phyloP scores from a whole-genome alignment of 2,797 vertebrate species.

The Hafferia zeledoni region DNA sequence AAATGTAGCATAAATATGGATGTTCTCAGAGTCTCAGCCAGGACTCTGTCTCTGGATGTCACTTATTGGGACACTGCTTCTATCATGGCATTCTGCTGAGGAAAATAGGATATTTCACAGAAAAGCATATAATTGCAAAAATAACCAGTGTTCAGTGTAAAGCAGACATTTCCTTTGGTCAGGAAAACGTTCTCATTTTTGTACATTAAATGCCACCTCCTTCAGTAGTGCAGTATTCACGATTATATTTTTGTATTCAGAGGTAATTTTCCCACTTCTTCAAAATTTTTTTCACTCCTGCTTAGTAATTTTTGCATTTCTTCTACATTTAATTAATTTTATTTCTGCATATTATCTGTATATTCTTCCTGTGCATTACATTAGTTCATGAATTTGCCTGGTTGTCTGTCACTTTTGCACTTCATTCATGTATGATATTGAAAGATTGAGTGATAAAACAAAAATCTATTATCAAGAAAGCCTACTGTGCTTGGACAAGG shows the following conservation, averaged over 20 bases:
- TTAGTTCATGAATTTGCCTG: neutral
- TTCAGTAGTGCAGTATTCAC: neutral
- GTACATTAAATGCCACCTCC: neutral
- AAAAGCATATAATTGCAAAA: neutral
- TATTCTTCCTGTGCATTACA: neutral
- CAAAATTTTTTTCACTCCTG: neutral
- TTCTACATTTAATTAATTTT: neutral
- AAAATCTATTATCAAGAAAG: neutral
- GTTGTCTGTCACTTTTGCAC: neutral
- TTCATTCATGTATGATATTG: fast-evolving
- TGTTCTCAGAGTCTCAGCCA: neutral
- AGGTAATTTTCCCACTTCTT: neutral
- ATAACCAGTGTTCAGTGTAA: neutral
- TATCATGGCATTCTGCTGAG: neutral
- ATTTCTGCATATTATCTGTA: neutral
- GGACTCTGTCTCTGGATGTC: neutral
- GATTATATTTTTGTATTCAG: neutral
- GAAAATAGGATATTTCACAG: neutral
- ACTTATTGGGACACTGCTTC: neutral
- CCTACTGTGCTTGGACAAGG: neutral
- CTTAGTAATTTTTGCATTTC: neutral
- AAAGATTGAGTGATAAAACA: neutral
- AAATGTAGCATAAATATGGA: neutral
- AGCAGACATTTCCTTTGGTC: neutral
- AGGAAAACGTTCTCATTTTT: neutral